A percentile compares a stretch with the other conserved stretches of the same genome.
Conservation (phyloP, 23 tunicate species). For the Corella eumyota region DNA sequence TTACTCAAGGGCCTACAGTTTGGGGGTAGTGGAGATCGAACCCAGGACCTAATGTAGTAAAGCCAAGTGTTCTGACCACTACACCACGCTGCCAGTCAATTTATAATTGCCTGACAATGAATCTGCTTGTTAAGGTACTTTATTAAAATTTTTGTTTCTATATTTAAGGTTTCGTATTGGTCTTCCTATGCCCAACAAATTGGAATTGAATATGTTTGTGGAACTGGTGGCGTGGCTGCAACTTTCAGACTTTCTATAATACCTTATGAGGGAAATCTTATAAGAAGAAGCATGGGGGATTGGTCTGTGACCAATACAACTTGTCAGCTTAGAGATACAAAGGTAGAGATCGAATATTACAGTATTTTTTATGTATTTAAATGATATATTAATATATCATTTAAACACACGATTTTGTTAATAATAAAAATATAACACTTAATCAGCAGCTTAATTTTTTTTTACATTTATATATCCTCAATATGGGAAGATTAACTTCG, state of each 20-base stretch:
- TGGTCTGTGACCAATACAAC: conserved; percentile 65
- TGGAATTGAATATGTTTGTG: conserved; percentile 77
- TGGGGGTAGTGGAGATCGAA: background rate
- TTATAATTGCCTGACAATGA: no score
- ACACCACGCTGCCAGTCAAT: background rate
- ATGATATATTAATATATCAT: background rate
- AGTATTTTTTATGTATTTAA: background rate
- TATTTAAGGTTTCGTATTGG: conserved; percentile 65
- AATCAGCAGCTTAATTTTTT: no score
- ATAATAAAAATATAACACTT: background rate
- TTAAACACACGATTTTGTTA: background rate
- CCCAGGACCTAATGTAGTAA: background rate
- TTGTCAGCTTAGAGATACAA: conserved; percentile 51
- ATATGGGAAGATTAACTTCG: no score
- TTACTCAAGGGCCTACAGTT: background rate
- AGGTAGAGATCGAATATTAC: conserved; percentile 18
- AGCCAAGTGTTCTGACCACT: background rate
- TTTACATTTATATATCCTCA: no score
- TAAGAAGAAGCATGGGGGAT: conserved; percentile 37
- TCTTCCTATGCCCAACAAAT: conserved; percentile 85
- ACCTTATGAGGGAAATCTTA: conserved; percentile 55
- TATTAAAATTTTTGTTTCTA: background rate
- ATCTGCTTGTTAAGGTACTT: no score
- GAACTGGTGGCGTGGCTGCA: conserved; percentile 56
- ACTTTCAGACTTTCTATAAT: conserved; percentile 45